A percentile compares a stretch with the other conserved stretches of the same genome.
These are phyloP conservation scores for Propsilocerus akamusi DNA, from an alignment of 1,140 invertebrate genomes.

Conservation along the genomic window DNA sequence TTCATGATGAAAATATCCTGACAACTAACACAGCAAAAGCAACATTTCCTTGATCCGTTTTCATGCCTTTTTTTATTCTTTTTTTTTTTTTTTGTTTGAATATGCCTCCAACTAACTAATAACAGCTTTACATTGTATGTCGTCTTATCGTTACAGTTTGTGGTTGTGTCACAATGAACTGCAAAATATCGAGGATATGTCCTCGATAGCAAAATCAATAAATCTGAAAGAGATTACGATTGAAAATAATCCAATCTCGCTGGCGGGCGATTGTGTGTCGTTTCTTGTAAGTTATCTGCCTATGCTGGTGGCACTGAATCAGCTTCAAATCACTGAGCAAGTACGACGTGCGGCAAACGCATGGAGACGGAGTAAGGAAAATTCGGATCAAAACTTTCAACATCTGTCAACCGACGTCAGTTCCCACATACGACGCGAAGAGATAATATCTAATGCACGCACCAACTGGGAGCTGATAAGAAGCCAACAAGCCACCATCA, in stretches of 20 bases:
- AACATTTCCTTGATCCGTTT: no score
- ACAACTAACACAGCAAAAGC: no score
- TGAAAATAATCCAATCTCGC: constrained; percentile 67
- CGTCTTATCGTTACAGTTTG: constrained; percentile 9
- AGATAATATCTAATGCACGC: constrained; percentile 61
- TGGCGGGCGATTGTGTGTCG: constrained; percentile 52
- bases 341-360: constrained; percentile 49
- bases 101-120: not conserved
- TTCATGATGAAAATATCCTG: no score
- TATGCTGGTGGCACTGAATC: constrained; percentile 43
- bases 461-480: constrained; percentile 62
- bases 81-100: no score
- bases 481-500: constrained; percentile 36
- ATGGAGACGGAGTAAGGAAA: constrained; percentile 56
- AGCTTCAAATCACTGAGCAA: constrained; percentile 58
- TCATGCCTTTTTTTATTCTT: no score
- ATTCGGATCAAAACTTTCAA: constrained; percentile 41
- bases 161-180: constrained; percentile 24
- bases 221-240: constrained; percentile 64
- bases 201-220: constrained; percentile 48
- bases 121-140: no score
- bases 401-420: constrained; percentile 45
- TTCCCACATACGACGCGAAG: constrained; percentile 44
- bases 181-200: constrained; percentile 61
- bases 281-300: constrained; percentile 63